Base-by-base conservation (phyloP, 2,113 vertebrate species). In the Mesembrinibis cayennensis region DNA sequence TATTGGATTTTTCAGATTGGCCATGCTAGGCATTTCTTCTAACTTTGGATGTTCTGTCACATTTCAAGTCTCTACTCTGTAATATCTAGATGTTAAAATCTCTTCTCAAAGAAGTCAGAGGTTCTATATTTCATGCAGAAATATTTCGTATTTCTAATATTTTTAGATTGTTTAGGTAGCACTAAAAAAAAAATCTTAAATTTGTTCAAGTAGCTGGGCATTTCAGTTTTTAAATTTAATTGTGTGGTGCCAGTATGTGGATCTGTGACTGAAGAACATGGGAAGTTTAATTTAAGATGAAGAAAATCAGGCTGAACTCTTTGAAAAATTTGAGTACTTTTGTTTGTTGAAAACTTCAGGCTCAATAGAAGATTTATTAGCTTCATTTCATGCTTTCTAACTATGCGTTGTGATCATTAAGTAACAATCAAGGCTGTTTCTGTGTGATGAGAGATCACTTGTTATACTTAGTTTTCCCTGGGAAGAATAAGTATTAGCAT, bases 341-440 rank as follows among this genome's bases (percentile, higher is more conserved):
- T 10, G 7, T 86, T 89, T 93, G 65, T 58, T 74, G 56, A 61
- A 88, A 85, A 69, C 72, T 86, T 76, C 66, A 89, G 58, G 36
- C 79, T 80, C 66, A 86, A 36, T 23, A 17, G 66, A 95, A 92
- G 91, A 96, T 95, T 86, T 96, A 97, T 95, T 96, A 86, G 53
- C 90, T 95, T 95, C 67, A 86, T 95, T 95, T 95, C 74, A 69
- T 95, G 93, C 74, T 94, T 95, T 92, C 93, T 69, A 93, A 74
- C 77, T 87, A 34, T 77, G 88, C 0, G 0, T 90, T 90, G 79
- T 90, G 88, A 95, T 95, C 79, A 79, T 92, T 95, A 96, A 95
- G 88, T 90, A 96, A 88, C 90, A 95, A 87, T 93, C 92, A 90
- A 88, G 79, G 30, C 66, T 86, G 36, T 80, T 88, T 80, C 88